phyloP scores from a whole-genome alignment of 2,888 invertebrate species.

The Leptopilina myrica region DNA sequence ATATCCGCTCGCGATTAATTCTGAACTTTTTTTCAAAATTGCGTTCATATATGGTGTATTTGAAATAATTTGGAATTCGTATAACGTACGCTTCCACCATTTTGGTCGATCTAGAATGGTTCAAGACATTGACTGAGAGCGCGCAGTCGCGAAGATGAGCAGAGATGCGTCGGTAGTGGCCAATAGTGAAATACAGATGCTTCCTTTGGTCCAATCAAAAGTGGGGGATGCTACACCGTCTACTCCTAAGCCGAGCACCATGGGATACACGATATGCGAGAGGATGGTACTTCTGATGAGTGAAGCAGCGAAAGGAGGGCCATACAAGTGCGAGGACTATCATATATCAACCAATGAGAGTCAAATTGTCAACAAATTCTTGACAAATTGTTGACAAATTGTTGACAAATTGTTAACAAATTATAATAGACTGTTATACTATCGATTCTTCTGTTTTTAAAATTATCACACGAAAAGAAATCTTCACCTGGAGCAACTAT shows the following conservation, averaged over 20 bases:
- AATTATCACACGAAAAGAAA: too few relatives aligned
- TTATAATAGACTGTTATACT: too few relatives aligned
- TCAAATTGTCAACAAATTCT: not conserved
- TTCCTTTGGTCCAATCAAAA: slow-evolving; percentile 71
- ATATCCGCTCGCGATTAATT: too few relatives aligned
- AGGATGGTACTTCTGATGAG: slow-evolving; percentile 46
- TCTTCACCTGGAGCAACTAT: too few relatives aligned
- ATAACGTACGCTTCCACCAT: slow-evolving; percentile 61
- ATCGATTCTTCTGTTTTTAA: too few relatives aligned
- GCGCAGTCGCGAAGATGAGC: slow-evolving; percentile 74
- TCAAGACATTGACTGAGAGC: slow-evolving; percentile 52
- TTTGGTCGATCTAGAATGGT: slow-evolving; percentile 65
- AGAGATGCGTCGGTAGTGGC: slow-evolving; percentile 69
- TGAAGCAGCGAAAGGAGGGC: slow-evolving; percentile 49
- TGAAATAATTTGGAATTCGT: not conserved
- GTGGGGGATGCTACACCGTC: slow-evolving; percentile 67
- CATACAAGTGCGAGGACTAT: slow-evolving; percentile 65
- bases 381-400: too few relatives aligned
- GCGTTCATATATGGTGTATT: not conserved
- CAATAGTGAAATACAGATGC: slow-evolving; percentile 71
- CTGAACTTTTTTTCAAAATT: too few relatives aligned
- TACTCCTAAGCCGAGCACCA: slow-evolving; percentile 51
- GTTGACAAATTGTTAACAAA: too few relatives aligned
- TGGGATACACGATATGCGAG: slow-evolving; percentile 52
- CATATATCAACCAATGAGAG: slow-evolving; percentile 64